phyloP scores from a whole-genome alignment of 92 coral and sea anemone genomes.

The Bergia sp. region DNA sequence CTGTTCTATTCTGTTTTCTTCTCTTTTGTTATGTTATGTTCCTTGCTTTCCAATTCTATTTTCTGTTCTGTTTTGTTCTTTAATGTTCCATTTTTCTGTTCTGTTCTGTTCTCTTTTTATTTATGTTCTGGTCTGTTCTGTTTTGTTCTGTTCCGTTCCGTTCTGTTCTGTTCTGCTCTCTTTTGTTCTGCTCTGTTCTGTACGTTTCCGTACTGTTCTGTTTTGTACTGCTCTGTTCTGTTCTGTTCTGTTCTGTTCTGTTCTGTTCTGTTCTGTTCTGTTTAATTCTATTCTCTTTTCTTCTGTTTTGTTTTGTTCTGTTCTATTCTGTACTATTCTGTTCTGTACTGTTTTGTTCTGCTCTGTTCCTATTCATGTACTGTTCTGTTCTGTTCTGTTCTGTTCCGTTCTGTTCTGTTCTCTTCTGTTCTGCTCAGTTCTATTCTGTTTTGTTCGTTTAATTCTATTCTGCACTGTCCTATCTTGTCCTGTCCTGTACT shows the following conservation, averaged over 20 bases:
- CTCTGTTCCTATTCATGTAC: too few relatives aligned
- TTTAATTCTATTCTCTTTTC: background rate
- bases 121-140: too few relatives aligned
- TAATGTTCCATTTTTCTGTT: too few relatives aligned
- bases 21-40: too few relatives aligned
- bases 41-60: too few relatives aligned
- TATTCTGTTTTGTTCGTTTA: background rate
- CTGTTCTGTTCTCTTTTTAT: background rate
- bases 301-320: background rate
- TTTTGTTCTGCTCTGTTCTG: too few relatives aligned
- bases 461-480: background rate
- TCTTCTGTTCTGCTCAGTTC: background rate
- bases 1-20: too few relatives aligned
- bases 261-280: background rate
- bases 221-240: background rate
- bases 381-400: background rate
- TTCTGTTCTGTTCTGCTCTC: background rate
- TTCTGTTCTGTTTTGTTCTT: too few relatives aligned
- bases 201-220: too few relatives aligned
- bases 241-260: background rate
- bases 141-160: too few relatives aligned
- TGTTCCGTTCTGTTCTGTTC: background rate
- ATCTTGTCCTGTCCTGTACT: background rate
- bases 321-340: background rate
- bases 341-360: background rate